Conservation (phyloP, 2,888 invertebrate species). For the Agonopterix subpropinquella region DNA sequence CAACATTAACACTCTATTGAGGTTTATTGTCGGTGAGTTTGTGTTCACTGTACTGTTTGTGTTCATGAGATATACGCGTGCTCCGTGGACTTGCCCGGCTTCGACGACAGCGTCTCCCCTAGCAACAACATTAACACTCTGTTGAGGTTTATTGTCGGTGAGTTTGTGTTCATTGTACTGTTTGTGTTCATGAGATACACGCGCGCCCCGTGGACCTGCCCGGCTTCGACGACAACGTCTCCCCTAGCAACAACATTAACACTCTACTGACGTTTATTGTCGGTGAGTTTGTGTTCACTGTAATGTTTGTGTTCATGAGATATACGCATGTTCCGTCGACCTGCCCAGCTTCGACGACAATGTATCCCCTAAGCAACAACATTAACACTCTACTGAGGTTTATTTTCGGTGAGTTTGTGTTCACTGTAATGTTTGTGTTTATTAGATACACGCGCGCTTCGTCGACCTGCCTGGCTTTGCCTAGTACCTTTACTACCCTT, state of each 20-base stretch:
- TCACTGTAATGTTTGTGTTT: no score
- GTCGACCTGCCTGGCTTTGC: conserved; percentile 84
- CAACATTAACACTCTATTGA: conserved; percentile 80
- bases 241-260: conserved; percentile 84
- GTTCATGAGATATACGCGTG: conserved; percentile 59
- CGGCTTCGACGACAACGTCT: conserved; percentile 81
- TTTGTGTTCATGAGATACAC: conserved; percentile 14
- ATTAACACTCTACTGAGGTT: conserved; percentile 83
- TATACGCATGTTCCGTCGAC: conserved; percentile 80
- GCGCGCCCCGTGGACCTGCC: conserved; percentile 85
- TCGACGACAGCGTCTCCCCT: conserved; percentile 86
- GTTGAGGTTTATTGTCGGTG: conserved; percentile 81
- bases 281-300: conserved; percentile 47
- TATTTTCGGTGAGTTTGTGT: conserved; percentile 72
- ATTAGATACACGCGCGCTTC: no score
- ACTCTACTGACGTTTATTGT: conserved; percentile 82
- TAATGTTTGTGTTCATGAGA: no score
- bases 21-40: conserved; percentile 79
- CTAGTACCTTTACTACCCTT: background rate
- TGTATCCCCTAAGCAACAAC: conserved; percentile 84
- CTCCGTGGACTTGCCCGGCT: conserved; percentile 80
- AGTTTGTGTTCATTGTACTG: conserved; percentile 14
- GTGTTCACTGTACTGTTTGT: no score
- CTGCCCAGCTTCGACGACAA: conserved; percentile 81
- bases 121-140: conserved; percentile 84